Conservation (phyloP, 2,888 invertebrate species). For the Malacosoma neustria region DNA sequence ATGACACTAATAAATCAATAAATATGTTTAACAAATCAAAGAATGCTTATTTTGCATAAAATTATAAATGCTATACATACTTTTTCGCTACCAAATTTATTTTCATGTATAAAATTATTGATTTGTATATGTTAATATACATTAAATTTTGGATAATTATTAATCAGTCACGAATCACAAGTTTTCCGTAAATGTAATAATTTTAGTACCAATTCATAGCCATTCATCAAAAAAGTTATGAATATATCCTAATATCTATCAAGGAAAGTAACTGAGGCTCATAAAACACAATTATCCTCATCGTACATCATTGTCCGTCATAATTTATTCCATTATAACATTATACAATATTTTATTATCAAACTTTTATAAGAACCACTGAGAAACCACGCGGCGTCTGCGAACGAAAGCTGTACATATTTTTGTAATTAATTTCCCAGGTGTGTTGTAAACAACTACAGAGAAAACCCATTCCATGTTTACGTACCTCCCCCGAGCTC, state of each 20-base stretch:
- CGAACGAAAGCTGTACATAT: conserved; percentile 8
- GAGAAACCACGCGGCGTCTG: background rate
- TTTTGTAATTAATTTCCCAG: conserved; percentile 51
- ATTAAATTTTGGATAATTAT: too few species aligned
- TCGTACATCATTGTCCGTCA: background rate
- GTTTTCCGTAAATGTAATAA: too few species aligned
- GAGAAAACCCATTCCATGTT: conserved; percentile 31
- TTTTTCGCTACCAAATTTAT: too few species aligned
- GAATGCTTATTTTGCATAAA: too few species aligned
- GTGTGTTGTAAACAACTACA: conserved; percentile 42
- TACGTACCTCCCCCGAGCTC: conserved; percentile 25
- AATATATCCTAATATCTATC: background rate
- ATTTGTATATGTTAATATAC: background rate
- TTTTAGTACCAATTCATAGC: too few species aligned
- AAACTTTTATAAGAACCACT: background rate
- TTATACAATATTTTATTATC: background rate
- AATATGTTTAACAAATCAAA: too few species aligned
- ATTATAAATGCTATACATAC: too few species aligned
- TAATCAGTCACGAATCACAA: too few species aligned
- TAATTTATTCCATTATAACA: background rate
- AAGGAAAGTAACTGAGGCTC: background rate
- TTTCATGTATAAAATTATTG: too few species aligned
- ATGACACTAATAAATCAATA: too few species aligned
- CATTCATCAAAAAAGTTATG: background rate
- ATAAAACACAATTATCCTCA: background rate